These are phyloP conservation scores for Cheilosia variabilis DNA, from an alignment of 2,888 invertebrate genomes.

Conservation along the genomic window DNA sequence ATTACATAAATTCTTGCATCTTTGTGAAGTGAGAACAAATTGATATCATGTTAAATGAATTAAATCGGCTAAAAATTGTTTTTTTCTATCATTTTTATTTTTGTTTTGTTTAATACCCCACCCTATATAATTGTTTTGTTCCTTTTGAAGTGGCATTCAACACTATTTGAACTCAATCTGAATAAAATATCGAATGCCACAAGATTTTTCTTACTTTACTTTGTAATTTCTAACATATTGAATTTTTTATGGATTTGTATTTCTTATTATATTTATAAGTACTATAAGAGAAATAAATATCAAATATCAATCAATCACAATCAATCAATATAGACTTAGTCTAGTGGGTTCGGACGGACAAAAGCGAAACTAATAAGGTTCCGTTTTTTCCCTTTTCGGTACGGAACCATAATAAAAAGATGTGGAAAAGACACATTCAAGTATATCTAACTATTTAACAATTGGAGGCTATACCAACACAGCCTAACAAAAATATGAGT, in stretches of 20 bases:
- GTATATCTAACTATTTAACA: too few relatives aligned
- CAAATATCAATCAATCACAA: too few relatives aligned
- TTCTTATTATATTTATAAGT: not conserved
- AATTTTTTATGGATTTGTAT: constrained; percentile 4
- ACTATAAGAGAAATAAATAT: too few relatives aligned
- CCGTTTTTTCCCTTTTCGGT: too few relatives aligned
- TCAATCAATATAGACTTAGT: too few relatives aligned
- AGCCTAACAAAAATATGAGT: too few relatives aligned
- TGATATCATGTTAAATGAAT: constrained; percentile 4
- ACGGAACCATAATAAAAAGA: too few relatives aligned
- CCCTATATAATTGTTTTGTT: not conserved
- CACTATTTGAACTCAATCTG: not conserved
- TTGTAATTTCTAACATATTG: constrained; percentile 1
- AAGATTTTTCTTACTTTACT: constrained; percentile 13
- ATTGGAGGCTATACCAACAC: too few relatives aligned
- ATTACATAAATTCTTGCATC: not conserved
- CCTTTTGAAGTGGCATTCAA: not conserved
- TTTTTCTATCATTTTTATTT: not conserved
- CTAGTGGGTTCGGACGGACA: too few relatives aligned
- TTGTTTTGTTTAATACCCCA: not conserved
- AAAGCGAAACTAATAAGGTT: too few relatives aligned
- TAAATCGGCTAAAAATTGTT: not conserved
- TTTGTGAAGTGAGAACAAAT: constrained; percentile 2
- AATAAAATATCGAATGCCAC: constrained; percentile 11
- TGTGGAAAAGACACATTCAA: too few relatives aligned